Base-by-base conservation (phyloP, 2,888 invertebrate genomes). In the Brachyptera risi region DNA sequence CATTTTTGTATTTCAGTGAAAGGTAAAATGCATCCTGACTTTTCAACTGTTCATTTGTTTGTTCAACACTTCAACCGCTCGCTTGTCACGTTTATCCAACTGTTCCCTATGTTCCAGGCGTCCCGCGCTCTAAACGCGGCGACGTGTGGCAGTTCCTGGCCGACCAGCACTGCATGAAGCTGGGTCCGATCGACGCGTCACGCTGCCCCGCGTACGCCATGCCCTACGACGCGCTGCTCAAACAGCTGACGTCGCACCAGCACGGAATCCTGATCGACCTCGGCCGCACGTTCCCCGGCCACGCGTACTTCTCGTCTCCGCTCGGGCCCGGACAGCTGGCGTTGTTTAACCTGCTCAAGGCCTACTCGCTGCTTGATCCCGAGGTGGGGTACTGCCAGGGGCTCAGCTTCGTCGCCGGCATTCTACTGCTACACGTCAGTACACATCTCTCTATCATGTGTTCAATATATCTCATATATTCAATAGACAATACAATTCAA, bases 331-430 rank as follows among this genome's bases (percentile, higher is more conserved):
- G 97, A 0, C 97, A 97, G 72, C 75, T 97, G 65, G 90, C 95
- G 0, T 76, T 98, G 2, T 98, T 96, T 75, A 97, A 97, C 78
- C 79, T 97, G 19, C 79, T 98, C 26, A 98, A 98, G 75, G 97
- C 97, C 0, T 97, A 97, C 74, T 97, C 96, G 0, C 79, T 97
- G 24, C 76, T 96, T 37, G 97, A 98, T 74, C 88, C 90, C 1
- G 94, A 96, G 71, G 90, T 98, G 1, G 96, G 96, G 0, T 97
- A 97, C 75, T 97, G 97, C 68, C 97, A 98, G 76, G 97, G 97
- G 0, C 81, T 97, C 9, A 95, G 95, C 70, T 98, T 97, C 72
- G 93, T 97, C 1, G 96, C 96, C 63, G 97, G 96, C 11, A 87
- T 96, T 1, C 78, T 98, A 1, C 78, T 98, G 9, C 78, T 98